phyloP scores from a whole-genome alignment of 2,888 invertebrate genomes.

The Urechis unicinctus region DNA sequence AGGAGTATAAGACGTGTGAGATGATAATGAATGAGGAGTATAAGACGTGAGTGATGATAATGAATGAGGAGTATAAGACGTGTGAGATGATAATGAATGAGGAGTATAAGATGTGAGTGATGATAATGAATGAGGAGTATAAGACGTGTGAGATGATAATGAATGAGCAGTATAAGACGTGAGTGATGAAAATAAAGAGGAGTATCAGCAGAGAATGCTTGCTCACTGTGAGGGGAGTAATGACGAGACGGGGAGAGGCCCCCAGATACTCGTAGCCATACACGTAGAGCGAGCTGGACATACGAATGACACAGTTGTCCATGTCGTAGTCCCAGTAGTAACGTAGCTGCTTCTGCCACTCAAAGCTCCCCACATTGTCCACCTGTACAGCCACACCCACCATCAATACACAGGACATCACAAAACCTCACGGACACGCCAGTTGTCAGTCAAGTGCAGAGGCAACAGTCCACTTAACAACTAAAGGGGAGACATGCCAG shows the following conservation, averaged over 20 bases:
- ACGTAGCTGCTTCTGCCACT: slow-evolving; percentile 84
- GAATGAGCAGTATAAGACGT: too few relatives aligned
- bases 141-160: too few relatives aligned
- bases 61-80: too few relatives aligned
- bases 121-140: too few relatives aligned
- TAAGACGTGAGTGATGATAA: too few relatives aligned
- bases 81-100: too few relatives aligned
- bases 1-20: too few relatives aligned
- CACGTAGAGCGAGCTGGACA: slow-evolving; percentile 49
- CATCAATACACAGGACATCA: neutral
- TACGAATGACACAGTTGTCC: slow-evolving; percentile 68
- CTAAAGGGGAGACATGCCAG: too few relatives aligned
- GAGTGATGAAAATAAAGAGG: too few relatives aligned
- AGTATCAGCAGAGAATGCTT: neutral
- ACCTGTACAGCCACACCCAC: slow-evolving; percentile 13
- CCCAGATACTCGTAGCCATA: slow-evolving; percentile 53
- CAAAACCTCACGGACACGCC: neutral
- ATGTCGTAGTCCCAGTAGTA: slow-evolving; percentile 78
- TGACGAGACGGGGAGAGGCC: slow-evolving; percentile 50
- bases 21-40: too few relatives aligned
- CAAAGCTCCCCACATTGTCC: slow-evolving; percentile 64
- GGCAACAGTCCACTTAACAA: neutral
- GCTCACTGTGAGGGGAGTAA: slow-evolving; percentile 51
- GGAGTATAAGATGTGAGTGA: too few relatives aligned
- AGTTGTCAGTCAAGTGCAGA: neutral